Conservation (phyloP, 2,888 invertebrate species). For the Leptura quadrifasciata region DNA sequence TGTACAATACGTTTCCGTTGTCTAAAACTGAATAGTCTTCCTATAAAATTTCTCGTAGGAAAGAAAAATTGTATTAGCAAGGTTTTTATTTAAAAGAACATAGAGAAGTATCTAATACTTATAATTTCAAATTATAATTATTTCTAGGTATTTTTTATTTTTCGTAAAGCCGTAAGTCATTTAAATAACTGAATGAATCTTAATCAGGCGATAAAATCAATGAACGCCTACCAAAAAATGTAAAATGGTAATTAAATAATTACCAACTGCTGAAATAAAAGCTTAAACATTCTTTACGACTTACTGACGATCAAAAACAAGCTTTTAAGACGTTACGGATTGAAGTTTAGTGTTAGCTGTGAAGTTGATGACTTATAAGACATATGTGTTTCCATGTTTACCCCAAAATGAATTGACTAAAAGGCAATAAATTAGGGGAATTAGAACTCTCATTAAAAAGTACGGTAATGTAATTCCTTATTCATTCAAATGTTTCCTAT, state of each 20-base stretch:
- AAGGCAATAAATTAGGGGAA: conserved; percentile 72
- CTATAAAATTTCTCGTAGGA: no score
- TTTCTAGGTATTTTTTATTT: not conserved
- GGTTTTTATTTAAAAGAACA: no score
- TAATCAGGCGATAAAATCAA: conserved; percentile 58
- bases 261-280: conserved; percentile 66
- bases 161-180: not conserved
- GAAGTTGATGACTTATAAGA: conserved; percentile 60
- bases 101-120: no score
- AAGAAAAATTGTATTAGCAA: no score
- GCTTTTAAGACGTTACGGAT: conserved; percentile 68
- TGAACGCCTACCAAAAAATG: conserved; percentile 67
- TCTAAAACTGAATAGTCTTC: no score
- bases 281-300: conserved; percentile 65
- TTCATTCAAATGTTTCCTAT: no score
- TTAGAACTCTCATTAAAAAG: conserved; percentile 72
- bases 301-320: conserved; percentile 59
- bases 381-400: conserved; percentile 64
- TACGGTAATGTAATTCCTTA: not conserved
- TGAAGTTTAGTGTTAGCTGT: conserved; percentile 67
- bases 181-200: conserved; percentile 1
- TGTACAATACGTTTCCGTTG: no score
- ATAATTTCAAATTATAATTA: not conserved
- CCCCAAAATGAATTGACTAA: conserved; percentile 62
- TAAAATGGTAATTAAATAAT: conserved; percentile 72